Percentiles rank a stretch among this genome's conserved stretches.
Conservation (phyloP, 92 coral and sea anemone genomes). For the Epizoanthus scotinus region DNA sequence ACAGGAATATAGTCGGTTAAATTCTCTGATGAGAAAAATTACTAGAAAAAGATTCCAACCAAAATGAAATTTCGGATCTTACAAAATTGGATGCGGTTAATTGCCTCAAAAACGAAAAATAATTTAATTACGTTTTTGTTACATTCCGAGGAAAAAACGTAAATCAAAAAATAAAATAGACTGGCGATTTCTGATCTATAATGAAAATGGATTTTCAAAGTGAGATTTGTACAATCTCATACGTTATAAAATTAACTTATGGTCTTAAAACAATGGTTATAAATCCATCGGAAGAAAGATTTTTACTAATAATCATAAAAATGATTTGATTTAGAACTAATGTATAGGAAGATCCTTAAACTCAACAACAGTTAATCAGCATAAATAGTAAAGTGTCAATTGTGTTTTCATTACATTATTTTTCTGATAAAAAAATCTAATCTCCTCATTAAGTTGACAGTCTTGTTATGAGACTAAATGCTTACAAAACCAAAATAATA, state of each 20-base stretch:
- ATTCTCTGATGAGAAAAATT: conserved; percentile 18
- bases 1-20: conserved; percentile 10
- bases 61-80: not conserved
- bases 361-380: conserved; percentile 39
- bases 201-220: not conserved
- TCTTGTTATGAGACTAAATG: conserved; percentile 35
- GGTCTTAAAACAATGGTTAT: conserved; percentile 23
- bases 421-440: conserved; percentile 48
- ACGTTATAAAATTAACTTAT: not conserved
- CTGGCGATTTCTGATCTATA: not conserved
- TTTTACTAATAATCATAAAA: conserved; percentile 3
- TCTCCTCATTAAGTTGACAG: conserved; percentile 48
- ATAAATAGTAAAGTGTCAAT: conserved; percentile 41
- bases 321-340: conserved; percentile 20
- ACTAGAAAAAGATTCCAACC: not conserved
- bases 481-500: conserved; percentile 23
- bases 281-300: not conserved
- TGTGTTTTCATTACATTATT: conserved; percentile 40
- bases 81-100: conserved; percentile 8
- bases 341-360: conserved; percentile 23
- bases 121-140: not conserved
- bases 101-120: not conserved
- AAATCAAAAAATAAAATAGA: not conserved
- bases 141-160: not conserved
- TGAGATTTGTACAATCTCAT: too few relatives aligned